Conservation (phyloP, 2,797 vertebrate genomes). For the Cirrhinus mrigala region DNA sequence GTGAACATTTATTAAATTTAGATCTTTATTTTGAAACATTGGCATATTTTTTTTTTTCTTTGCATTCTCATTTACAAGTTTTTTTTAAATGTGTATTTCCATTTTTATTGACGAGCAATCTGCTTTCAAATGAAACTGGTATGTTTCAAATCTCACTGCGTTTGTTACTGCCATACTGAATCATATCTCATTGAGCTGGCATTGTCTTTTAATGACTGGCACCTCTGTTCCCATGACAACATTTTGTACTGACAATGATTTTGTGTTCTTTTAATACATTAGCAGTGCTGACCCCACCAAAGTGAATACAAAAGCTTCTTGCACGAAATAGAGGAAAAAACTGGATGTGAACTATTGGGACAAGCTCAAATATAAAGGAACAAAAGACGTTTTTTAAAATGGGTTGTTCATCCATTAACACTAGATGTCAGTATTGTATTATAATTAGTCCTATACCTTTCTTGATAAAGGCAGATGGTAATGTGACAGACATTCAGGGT, state of each 20-base stretch:
- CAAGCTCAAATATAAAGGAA: neutral
- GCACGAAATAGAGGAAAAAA: neutral
- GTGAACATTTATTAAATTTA: neutral
- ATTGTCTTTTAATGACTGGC: neutral
- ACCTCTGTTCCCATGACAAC: slow-evolving; percentile 19
- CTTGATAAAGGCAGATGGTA: neutral
- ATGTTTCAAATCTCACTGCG: neutral
- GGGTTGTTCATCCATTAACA: slow-evolving; percentile 24
- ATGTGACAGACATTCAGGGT: neutral
- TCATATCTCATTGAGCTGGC: neutral
- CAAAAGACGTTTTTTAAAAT: neutral
- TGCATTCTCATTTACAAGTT: neutral
- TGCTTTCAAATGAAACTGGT: neutral
- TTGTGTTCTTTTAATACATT: slow-evolving; percentile 5
- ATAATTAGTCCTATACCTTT: neutral
- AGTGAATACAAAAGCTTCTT: neutral
- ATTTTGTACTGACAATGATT: neutral
- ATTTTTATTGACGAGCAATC: neutral
- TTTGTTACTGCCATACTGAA: slow-evolving; percentile 16
- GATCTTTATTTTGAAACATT: neutral
- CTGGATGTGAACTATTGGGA: neutral
- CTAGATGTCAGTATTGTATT: slow-evolving; percentile 58
- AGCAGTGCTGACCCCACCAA: neutral
- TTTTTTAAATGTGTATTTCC: neutral
- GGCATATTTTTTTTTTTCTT: neutral